phyloP scores from a whole-genome alignment of 2,888 invertebrate genomes.

The Heteromyza rotundicornis region DNA sequence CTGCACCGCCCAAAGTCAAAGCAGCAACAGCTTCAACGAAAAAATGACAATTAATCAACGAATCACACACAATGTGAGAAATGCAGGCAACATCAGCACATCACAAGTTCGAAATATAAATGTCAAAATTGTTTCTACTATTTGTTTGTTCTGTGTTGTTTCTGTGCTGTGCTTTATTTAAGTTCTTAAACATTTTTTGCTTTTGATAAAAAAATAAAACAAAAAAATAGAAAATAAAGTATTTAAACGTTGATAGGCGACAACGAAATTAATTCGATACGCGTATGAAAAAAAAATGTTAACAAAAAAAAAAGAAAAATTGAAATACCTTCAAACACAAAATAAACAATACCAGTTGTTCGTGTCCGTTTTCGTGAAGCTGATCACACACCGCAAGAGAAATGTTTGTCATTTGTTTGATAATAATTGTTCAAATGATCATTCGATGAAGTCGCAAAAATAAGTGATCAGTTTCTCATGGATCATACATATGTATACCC shows the following conservation, averaged over 20 bases:
- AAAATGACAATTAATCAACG: not conserved
- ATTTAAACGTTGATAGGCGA: not conserved
- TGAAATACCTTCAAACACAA: slow-evolving; percentile 8
- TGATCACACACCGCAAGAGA: no score
- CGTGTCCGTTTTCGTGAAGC: slow-evolving; percentile 29
- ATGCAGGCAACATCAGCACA: no score
- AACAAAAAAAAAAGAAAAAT: slow-evolving; percentile 5
- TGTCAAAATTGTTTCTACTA: not conserved
- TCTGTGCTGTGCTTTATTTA: slow-evolving; percentile 14
- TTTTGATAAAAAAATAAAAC: not conserved
- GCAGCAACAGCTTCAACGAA: no score
- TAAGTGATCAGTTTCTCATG: no score
- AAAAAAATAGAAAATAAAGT: slow-evolving; percentile 1
- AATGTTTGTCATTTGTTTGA: no score
- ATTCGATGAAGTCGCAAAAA: no score
- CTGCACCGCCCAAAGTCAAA: no score
- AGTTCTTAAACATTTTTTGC: slow-evolving; percentile 9
- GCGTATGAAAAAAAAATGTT: not conserved
- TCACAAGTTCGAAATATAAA: no score
- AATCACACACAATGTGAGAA: no score
- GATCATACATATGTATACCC: no score
- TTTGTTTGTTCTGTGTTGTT: slow-evolving; percentile 14
- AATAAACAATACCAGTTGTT: slow-evolving; percentile 30
- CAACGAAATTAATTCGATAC: slow-evolving; percentile 12
- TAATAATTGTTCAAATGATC: no score